Base-by-base conservation (phyloP, 2,888 invertebrate genomes). In the Xylophagus ater region DNA sequence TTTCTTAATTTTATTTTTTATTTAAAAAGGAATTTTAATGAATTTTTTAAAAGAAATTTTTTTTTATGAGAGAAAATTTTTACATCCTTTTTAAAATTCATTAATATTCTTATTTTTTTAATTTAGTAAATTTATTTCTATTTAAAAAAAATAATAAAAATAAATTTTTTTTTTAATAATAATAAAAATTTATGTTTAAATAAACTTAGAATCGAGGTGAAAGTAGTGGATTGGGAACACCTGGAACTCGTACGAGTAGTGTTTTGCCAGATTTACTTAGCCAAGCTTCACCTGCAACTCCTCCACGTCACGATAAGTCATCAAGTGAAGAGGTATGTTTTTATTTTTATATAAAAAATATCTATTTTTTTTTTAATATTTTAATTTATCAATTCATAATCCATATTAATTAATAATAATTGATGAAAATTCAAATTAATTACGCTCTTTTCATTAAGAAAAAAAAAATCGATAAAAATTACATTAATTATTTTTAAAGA, bases 201-300 rank as follows among this genome's bases (percentile, higher is more conserved):
- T 15, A 30, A 25, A 47, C 41, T 26, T 51, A 59, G 57, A 60
- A 59, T 51, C 59, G 59, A 47, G 53, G 58, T 40, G 57, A 62
- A 52, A 59, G 54, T 49, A 60, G 69, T 47, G 69, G 67, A 34
- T 70, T 75, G 58, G 69, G 74, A 56, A 69, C 74, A 53, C 60
- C 65, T 48, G 73, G 84, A 49, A 79, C 89, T 19, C 76, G 90
- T 49, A 88, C 88, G 48, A 89, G 88, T 69, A 88, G 88, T 39
- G 94, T 94, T 40, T 73, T 96, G 51, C 96, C 96, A 38, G 96
- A 96, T 71, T 76, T 96, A 52, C 76, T 96, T 50, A 93, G 92
- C 59, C 89, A 86, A 70, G 83, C 83, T 44, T 78, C 78, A 42
- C 83, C 84, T 45, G 86, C 85, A 50, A 87, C 88, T 23, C 87